phyloP scores from a whole-genome alignment of 23 tunicate genomes.

The Styela plicata region DNA sequence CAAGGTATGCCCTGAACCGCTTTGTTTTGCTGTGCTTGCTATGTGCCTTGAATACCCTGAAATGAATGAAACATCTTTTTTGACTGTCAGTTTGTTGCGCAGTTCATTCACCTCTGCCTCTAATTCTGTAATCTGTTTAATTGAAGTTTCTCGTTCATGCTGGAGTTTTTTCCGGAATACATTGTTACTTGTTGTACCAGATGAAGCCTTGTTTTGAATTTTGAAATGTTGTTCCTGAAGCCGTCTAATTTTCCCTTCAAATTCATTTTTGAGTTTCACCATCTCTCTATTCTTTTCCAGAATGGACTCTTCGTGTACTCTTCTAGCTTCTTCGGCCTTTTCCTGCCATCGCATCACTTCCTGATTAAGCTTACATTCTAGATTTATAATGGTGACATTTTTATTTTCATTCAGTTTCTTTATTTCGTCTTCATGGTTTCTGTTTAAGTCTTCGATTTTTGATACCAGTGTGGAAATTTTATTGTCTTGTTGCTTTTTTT shows the following conservation, averaged over 20 bases:
- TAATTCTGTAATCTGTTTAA: not conserved
- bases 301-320: not conserved
- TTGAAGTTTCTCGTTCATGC: constrained; percentile 5
- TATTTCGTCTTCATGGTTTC: not conserved
- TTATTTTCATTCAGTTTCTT: not conserved
- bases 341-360: not conserved
- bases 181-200: not conserved
- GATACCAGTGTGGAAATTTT: not conserved
- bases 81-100: not conserved
- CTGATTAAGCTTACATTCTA: not conserved
- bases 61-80: not conserved
- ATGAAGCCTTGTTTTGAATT: constrained; percentile 12
- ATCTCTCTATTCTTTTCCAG: not conserved
- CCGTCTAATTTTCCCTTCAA: not conserved
- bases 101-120: constrained; percentile 6
- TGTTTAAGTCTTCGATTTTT: not conserved
- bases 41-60: constrained; percentile 17
- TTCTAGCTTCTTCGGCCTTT: not conserved
- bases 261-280: not conserved
- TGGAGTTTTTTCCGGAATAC: constrained; percentile 12
- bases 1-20: not conserved
- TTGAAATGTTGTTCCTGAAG: not conserved
- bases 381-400: not conserved
- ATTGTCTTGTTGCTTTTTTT: not conserved
- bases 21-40: not conserved